phyloP scores from a whole-genome alignment of 2,113 vertebrate species.

The Actinemys pallida region DNA sequence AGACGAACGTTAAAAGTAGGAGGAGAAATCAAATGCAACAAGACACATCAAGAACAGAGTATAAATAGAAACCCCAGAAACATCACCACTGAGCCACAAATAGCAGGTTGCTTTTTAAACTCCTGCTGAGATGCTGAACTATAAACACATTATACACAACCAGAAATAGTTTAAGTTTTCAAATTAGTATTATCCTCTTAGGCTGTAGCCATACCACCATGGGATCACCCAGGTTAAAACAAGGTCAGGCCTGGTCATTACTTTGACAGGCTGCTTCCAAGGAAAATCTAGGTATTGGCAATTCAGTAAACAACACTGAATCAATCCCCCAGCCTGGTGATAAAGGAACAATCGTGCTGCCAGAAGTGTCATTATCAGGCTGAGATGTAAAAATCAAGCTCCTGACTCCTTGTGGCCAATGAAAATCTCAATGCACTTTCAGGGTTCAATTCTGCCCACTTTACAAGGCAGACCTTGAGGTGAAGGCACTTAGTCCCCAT shows the following conservation, averaged over 20 bases:
- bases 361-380: slow-evolving; percentile 18
- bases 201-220: slow-evolving; percentile 1
- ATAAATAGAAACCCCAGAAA: background rate
- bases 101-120: background rate
- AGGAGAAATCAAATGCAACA: background rate
- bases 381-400: background rate
- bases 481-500: background rate
- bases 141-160: background rate
- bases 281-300: slow-evolving; percentile 43
- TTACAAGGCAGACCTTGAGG: background rate
- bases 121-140: background rate
- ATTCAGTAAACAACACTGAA: slow-evolving; percentile 13
- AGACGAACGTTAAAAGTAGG: background rate
- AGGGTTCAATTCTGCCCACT: background rate
- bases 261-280: slow-evolving; percentile 42
- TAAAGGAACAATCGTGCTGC: background rate
- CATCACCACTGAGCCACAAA: background rate
- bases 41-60: rapidly evolving
- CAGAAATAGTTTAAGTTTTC: background rate
- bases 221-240: slow-evolving; percentile 16
- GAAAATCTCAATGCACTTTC: background rate
- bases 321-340: background rate
- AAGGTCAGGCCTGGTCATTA: slow-evolving; percentile 41
- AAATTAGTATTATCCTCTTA: background rate
- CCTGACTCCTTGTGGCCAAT: background rate